phyloP scores from a whole-genome alignment of 1,140 invertebrate species.

The Heliconius eleuchia region DNA sequence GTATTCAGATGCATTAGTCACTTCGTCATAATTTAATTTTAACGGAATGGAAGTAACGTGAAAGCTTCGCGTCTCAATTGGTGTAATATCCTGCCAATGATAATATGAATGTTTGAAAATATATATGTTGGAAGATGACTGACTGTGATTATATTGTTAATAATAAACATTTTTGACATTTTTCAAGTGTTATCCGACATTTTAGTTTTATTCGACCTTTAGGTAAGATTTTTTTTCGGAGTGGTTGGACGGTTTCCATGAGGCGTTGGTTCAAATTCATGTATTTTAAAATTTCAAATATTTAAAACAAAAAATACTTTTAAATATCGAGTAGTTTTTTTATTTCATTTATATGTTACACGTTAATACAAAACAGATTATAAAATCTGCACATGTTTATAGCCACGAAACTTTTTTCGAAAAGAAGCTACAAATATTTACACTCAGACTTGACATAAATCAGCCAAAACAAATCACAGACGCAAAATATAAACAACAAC shows the following conservation, averaged over 20 bases:
- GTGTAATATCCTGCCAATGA: constrained; percentile 12
- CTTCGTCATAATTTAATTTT: constrained; percentile 14
- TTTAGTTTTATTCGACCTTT: no score
- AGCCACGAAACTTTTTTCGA: background rate
- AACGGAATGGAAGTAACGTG: constrained; percentile 6
- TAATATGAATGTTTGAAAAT: background rate
- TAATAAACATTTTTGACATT: no score
- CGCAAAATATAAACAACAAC: background rate
- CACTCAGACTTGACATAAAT: background rate
- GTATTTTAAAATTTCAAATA: background rate
- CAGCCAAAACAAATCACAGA: background rate
- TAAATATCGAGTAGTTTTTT: no score
- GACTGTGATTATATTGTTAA: background rate
- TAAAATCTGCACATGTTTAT: background rate
- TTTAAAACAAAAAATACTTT: no score
- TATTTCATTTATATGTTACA: background rate
- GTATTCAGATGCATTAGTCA: background rate
- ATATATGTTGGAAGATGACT: background rate
- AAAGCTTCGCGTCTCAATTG: constrained; percentile 11
- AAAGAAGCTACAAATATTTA: background rate
- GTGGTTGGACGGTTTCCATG: no score
- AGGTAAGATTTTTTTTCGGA: no score
- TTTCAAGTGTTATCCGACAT: no score
- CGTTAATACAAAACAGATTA: background rate
- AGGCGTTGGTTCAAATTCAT: no score